Conservation (phyloP, 2,113 vertebrate species). For the Gymnarchus niloticus region DNA sequence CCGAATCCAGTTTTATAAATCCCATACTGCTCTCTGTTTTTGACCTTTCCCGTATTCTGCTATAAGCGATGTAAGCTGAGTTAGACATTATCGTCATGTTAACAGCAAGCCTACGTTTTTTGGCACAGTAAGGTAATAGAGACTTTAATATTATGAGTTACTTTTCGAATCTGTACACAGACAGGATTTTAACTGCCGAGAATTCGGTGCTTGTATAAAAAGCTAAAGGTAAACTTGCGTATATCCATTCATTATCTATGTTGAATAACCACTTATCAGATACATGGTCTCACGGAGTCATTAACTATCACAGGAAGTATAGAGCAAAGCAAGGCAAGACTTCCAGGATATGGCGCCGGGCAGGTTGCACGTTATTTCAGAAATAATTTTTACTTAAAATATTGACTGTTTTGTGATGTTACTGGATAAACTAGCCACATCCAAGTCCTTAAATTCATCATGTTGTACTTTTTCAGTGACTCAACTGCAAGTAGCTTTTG, state of each 20-base stretch:
- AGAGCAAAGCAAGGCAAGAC: neutral
- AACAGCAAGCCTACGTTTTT: neutral
- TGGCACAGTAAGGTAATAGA: neutral
- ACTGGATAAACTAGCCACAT: conserved; percentile 1
- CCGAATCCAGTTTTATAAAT: neutral
- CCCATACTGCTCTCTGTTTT: neutral
- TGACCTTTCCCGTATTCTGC: neutral
- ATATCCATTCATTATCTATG: neutral
- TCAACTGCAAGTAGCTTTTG: neutral
- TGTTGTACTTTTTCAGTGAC: neutral
- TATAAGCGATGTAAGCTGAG: neutral
- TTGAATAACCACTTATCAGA: neutral
- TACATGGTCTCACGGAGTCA: neutral
- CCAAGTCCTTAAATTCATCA: neutral
- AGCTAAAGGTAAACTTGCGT: neutral
- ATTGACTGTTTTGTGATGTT: neutral
- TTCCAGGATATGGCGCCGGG: neutral
- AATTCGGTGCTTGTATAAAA: neutral
- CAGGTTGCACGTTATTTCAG: neutral
- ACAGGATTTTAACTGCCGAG: neutral
- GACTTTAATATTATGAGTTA: neutral
- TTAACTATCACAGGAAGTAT: neutral
- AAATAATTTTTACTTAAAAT: neutral
- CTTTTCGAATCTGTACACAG: neutral
- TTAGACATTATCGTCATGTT: neutral